These are phyloP conservation scores for Eilema caniola DNA, from an alignment of 2,888 invertebrate species.

Conservation along the genomic window DNA sequence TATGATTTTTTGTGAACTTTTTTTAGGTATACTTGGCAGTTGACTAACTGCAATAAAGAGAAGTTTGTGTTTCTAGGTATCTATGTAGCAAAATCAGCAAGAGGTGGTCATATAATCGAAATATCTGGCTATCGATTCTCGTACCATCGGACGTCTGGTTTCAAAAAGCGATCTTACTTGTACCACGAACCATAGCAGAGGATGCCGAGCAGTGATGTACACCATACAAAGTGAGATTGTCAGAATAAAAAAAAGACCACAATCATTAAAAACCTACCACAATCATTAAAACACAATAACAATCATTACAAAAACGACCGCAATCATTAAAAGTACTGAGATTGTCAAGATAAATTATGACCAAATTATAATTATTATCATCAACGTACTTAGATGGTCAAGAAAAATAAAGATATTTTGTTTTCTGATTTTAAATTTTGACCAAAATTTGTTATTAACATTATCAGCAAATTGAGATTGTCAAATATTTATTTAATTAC, in stretches of 20 bases:
- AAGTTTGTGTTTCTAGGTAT: constrained; percentile 15
- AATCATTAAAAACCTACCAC: constrained; percentile 20
- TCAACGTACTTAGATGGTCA: too few species aligned
- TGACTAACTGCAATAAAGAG: neutral
- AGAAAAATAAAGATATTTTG: too few species aligned
- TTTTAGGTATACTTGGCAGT: too few species aligned
- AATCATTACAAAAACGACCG: constrained; percentile 17
- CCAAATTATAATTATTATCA: too few species aligned
- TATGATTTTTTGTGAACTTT: too few species aligned
- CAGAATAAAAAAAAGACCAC: constrained; percentile 27
- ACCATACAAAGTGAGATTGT: constrained; percentile 37
- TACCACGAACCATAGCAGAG: constrained; percentile 43
- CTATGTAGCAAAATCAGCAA: constrained; percentile 23
- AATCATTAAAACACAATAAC: too few species aligned
- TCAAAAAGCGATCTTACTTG: constrained; percentile 51
- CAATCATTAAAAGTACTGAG: constrained; percentile 21
- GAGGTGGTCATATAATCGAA: constrained; percentile 33
- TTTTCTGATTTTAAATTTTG: too few species aligned
- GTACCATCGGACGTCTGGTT: constrained; percentile 19
- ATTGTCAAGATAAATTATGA: too few species aligned
- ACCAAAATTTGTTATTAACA: too few species aligned
- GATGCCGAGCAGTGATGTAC: constrained; percentile 46
- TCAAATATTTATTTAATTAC: neutral
- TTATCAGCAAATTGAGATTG: neutral
- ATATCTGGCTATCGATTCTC: constrained; percentile 35